phyloP scores from a whole-genome alignment of 2,113 vertebrate genomes.

The Seriola dumerili region DNA sequence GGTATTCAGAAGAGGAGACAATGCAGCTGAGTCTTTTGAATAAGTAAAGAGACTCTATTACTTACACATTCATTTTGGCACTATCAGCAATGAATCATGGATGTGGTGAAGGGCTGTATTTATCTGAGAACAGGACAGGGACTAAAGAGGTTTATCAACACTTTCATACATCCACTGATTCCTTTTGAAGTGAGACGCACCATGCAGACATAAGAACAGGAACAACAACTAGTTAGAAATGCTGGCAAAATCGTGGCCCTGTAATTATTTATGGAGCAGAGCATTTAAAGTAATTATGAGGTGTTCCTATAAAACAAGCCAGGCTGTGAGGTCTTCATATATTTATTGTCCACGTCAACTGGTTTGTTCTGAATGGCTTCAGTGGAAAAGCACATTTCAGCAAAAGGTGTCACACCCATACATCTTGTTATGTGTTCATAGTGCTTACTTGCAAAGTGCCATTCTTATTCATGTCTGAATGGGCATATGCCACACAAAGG shows the following conservation, averaged over 20 bases:
- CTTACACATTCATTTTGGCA: slow-evolving; percentile 68
- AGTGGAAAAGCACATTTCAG: slow-evolving; percentile 67
- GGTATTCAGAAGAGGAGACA: slow-evolving; percentile 43
- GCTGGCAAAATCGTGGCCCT: slow-evolving; percentile 25
- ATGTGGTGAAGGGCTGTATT: slow-evolving; percentile 67
- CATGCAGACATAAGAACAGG: slow-evolving; percentile 32
- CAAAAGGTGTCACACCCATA: slow-evolving; percentile 74
- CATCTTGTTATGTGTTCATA: slow-evolving; percentile 58
- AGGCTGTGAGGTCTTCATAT: slow-evolving; percentile 14
- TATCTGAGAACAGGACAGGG: slow-evolving; percentile 50
- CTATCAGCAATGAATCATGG: slow-evolving; percentile 66
- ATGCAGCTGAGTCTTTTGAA: slow-evolving; percentile 55
- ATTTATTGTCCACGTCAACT: slow-evolving; percentile 41
- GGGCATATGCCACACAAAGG: slow-evolving; percentile 73
- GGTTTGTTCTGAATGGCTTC: slow-evolving; percentile 49
- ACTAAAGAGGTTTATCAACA: slow-evolving; percentile 58
- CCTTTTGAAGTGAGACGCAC: slow-evolving; percentile 45
- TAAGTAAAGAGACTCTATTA: slow-evolving; percentile 65
- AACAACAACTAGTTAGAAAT: slow-evolving; percentile 32
- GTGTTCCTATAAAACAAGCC: slow-evolving; percentile 37
- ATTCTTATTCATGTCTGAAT: slow-evolving; percentile 76
- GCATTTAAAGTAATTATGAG: slow-evolving; percentile 60
- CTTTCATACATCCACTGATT: slow-evolving; percentile 55
- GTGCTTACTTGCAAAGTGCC: slow-evolving; percentile 81
- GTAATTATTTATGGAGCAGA: slow-evolving; percentile 53